phyloP scores from a whole-genome alignment of 2,113 vertebrate genomes.

The Hippopotamus amphibius region DNA sequence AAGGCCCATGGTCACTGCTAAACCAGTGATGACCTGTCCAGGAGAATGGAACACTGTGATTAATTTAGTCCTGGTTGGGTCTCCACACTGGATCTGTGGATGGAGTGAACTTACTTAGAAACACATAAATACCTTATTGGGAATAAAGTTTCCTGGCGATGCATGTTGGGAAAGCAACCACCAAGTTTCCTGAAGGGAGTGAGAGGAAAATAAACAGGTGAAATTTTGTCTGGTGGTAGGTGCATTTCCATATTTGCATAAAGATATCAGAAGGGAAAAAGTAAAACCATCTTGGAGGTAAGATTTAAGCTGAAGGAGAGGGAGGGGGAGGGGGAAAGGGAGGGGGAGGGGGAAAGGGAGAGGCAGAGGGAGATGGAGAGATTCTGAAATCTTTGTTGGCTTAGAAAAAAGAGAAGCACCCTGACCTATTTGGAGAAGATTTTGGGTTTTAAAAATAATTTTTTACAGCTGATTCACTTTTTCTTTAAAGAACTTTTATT shows the following conservation, averaged over 20 bases:
- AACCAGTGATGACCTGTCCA: not conserved
- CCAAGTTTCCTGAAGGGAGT: not conserved
- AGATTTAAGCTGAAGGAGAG: not conserved
- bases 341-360: no score
- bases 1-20: not conserved
- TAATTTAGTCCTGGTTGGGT: not conserved
- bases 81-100: not conserved
- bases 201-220: not conserved
- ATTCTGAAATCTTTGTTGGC: not conserved
- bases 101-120: not conserved
- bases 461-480: no score
- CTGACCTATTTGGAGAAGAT: not conserved
- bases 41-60: not conserved
- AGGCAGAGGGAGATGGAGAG: no score
- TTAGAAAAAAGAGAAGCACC: not conserved
- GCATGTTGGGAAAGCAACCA: not conserved
- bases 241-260: not conserved
- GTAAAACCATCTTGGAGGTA: not conserved
- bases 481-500: no score
- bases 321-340: not conserved
- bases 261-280: not conserved
- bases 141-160: not conserved
- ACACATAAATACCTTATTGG: not conserved
- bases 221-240: not conserved
- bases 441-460: not conserved